Evolutionary conservation across 2,888 invertebrate genomes (phyloP).

Genomic region (Pterostichus niger): DNA sequence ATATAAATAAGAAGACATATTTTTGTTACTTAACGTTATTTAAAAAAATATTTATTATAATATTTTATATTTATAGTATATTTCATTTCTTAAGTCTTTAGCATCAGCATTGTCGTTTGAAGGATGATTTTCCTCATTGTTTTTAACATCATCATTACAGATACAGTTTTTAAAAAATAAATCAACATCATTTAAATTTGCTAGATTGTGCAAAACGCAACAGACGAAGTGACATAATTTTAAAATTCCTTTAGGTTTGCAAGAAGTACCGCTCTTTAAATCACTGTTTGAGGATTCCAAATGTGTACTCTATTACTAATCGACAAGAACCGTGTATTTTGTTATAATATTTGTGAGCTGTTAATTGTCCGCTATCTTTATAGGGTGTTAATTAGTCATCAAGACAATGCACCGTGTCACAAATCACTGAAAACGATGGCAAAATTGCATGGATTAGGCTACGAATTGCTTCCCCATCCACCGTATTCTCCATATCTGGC

Average conservation of each 20-base stretch:
- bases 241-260: slow-evolving; percentile 43
- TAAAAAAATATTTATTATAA: no score
- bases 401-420: no score
- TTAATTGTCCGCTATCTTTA: no score
- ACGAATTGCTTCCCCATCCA: no score
- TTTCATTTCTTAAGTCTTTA: slow-evolving; percentile 7
- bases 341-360: slow-evolving; percentile 57
- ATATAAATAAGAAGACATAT: no score
- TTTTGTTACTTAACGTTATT: no score
- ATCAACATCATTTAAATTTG: no score
- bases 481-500: no score
- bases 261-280: slow-evolving; percentile 47
- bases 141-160: background rate
- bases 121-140: background rate
- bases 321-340: slow-evolving; percentile 35
- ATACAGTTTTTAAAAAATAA: background rate
- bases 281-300: slow-evolving; percentile 53
- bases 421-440: no score
- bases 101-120: background rate
- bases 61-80: no score
- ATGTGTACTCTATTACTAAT: slow-evolving; percentile 53
- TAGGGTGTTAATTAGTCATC: no score
- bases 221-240: slow-evolving; percentile 60
- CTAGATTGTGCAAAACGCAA: slow-evolving; percentile 56
- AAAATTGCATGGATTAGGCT: no score